Percentiles rank a stretch among this genome's conserved stretches.
Conservation (phyloP, 1,140 invertebrate genomes). For the Atopsyche davidsoni region DNA sequence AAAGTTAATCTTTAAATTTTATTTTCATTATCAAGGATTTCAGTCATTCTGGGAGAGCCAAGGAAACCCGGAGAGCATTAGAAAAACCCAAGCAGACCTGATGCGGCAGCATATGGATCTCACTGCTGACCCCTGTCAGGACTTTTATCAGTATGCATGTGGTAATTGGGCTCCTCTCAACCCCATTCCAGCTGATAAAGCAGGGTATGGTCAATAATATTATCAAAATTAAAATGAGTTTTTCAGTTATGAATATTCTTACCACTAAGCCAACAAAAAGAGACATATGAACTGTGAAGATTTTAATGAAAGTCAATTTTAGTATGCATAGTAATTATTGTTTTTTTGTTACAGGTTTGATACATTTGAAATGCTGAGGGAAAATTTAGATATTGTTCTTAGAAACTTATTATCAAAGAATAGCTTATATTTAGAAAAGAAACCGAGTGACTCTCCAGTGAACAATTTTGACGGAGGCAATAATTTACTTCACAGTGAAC, state of each 20-base stretch:
- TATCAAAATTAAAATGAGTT: background rate
- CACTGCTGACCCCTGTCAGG: constrained; percentile 73
- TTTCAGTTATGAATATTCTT: background rate
- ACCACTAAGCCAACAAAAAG: too few relatives aligned
- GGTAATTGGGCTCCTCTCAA: constrained; percentile 79
- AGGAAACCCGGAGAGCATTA: constrained; percentile 41
- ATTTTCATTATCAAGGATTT: constrained; percentile 6
- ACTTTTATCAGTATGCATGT: constrained; percentile 89
- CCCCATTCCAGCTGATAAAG: constrained; percentile 78
- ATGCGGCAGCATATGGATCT: constrained; percentile 76
- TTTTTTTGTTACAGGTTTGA: constrained; percentile 53
- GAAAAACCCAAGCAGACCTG: constrained; percentile 52
- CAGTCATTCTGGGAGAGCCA: constrained; percentile 26
- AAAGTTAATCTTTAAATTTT: too few relatives aligned
- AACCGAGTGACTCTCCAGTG: background rate
- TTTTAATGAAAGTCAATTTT: too few relatives aligned
- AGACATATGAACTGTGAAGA: too few relatives aligned
- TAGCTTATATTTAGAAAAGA: background rate
- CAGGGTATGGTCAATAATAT: constrained; percentile 41
- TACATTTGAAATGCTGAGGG: constrained; percentile 74
- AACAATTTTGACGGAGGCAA: constrained; percentile 7
- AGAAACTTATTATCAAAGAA: constrained; percentile 58
- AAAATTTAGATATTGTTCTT: constrained; percentile 65
- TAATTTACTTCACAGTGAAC: constrained; percentile 14
- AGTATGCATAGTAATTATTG: too few relatives aligned